Evolutionary conservation across 1,140 invertebrate species (phyloP).

Genomic region (Drosophila nigrodunni): DNA sequence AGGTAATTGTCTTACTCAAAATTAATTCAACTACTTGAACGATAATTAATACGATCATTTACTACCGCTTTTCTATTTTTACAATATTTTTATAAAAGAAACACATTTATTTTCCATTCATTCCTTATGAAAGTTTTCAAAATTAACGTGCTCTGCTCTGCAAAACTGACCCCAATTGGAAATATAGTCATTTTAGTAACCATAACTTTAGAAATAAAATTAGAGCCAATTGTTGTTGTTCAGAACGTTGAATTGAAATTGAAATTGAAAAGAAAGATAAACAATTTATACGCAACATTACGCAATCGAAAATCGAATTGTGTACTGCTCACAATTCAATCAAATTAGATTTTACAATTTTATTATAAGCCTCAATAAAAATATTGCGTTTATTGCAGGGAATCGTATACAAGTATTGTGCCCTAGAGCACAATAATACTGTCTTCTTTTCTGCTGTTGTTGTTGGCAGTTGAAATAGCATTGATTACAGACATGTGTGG

Average conservation of each 20-base stretch:
- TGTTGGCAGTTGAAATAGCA: conserved; percentile 21
- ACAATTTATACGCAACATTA: conserved; percentile 77
- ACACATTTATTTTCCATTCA: too few species aligned
- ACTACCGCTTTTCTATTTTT: too few species aligned
- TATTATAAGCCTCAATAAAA: conserved; percentile 50
- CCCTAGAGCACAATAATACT: conserved; percentile 74
- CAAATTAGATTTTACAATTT: conserved; percentile 80
- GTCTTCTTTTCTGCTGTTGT: conserved; percentile 1
- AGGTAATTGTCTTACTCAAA: too few species aligned
- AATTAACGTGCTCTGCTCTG: not conserved
- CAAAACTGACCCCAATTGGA: conserved; percentile 6
- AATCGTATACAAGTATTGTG: conserved; percentile 43
- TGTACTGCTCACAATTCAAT: conserved; percentile 43
- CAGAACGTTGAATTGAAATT: conserved; percentile 11
- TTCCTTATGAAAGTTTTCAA: not conserved
- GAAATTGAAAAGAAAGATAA: conserved; percentile 32
- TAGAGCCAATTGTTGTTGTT: conserved; percentile 29
- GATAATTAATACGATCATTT: too few species aligned
- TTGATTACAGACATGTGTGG: conserved; percentile 46
- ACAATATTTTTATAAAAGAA: too few species aligned
- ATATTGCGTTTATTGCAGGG: conserved; percentile 27
- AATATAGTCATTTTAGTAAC: conserved; percentile 16
- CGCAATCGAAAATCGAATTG: conserved; percentile 80
- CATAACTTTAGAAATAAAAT: conserved; percentile 70
- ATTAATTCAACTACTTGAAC: too few species aligned